Evolutionary conservation across 2,113 vertebrate genomes (phyloP).

Genomic region (Plecotus auritus): DNA sequence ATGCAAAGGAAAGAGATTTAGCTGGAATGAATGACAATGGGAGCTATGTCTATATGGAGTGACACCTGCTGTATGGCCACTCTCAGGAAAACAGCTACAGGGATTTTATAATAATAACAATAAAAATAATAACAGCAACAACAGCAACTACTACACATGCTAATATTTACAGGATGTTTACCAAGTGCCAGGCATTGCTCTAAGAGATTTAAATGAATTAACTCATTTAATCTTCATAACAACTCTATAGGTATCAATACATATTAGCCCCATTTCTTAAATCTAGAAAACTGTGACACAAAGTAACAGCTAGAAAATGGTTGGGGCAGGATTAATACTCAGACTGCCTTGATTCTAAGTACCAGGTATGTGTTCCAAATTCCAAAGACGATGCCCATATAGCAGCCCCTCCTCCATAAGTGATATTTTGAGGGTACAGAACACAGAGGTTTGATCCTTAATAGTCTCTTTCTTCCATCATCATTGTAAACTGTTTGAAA

Average conservation of each 20-base stretch:
- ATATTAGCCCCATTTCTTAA: background rate
- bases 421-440: background rate
- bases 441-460: background rate
- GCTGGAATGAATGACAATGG: background rate
- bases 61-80: background rate
- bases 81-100: background rate
- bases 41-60: background rate
- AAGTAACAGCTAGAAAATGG: background rate
- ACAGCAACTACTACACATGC: background rate
- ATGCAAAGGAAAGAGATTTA: background rate
- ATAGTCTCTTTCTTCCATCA: background rate
- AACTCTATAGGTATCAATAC: background rate
- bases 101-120: background rate
- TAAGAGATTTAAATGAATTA: background rate
- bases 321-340: background rate
- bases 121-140: background rate
- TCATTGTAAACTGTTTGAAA: background rate
- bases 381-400: background rate
- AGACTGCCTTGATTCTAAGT: background rate
- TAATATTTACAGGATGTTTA: background rate
- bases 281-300: background rate
- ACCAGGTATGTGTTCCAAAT: background rate
- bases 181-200: background rate
- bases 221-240: background rate
- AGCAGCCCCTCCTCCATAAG: background rate